Percentiles rank a stretch among this genome's conserved stretches.
These are phyloP conservation scores for Coranthus polyacanthus DNA, from an alignment of 2,797 vertebrate species.

Conservation along the genomic window DNA sequence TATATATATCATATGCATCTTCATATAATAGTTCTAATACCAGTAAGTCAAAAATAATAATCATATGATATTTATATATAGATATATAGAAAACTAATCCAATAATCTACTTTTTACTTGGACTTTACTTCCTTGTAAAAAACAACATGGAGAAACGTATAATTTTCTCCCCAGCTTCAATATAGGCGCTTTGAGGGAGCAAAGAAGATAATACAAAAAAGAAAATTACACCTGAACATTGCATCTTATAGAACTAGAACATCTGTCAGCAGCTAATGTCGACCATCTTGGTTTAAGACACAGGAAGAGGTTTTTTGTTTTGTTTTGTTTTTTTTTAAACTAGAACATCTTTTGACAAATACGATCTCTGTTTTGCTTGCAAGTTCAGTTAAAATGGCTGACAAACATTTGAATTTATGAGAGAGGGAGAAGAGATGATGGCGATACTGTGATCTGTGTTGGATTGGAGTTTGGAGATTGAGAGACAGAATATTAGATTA, in stretches of 20 bases:
- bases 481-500: slow-evolving; percentile 69
- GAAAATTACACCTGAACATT: slow-evolving; percentile 81
- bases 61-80: slow-evolving; percentile 82
- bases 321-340: slow-evolving; percentile 54
- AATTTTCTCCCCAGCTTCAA: slow-evolving; percentile 77
- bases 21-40: slow-evolving; percentile 86
- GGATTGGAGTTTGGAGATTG: slow-evolving; percentile 52
- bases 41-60: slow-evolving; percentile 88
- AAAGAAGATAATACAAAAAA: slow-evolving; percentile 80
- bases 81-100: slow-evolving; percentile 85
- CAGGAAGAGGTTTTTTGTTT: slow-evolving; percentile 68
- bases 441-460: slow-evolving; percentile 47
- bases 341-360: slow-evolving; percentile 72
- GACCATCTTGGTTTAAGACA: slow-evolving; percentile 83
- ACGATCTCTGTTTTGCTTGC: slow-evolving; percentile 50
- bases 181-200: slow-evolving; percentile 81
- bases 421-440: slow-evolving; percentile 29
- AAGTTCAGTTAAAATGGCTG: slow-evolving; percentile 56
- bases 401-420: slow-evolving; percentile 28
- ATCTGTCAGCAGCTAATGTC: slow-evolving; percentile 81
- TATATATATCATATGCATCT: slow-evolving; percentile 85
- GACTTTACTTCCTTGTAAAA: slow-evolving; percentile 83
- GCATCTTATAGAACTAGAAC: slow-evolving; percentile 82
- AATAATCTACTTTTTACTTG: slow-evolving; percentile 85
- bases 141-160: slow-evolving; percentile 81